phyloP scores from a whole-genome alignment of 2,888 invertebrate genomes.

The Lasioglossum marginatum region DNA sequence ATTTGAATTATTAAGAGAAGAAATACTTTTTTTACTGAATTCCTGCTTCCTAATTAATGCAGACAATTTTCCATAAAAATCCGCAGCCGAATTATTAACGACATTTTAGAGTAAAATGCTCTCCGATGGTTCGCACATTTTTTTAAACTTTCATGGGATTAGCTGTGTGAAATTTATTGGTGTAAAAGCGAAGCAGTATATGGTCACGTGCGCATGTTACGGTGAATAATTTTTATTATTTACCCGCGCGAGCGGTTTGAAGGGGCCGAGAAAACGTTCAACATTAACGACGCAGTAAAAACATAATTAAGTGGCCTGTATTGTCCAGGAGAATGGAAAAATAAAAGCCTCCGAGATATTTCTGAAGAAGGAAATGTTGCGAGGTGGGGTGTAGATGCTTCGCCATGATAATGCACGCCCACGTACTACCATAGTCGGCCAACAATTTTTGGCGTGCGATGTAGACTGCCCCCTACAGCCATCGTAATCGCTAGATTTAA shows the following conservation, averaged over 20 bases:
- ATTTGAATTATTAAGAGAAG: too few relatives aligned
- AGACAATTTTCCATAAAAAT: neutral
- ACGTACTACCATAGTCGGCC: conserved; percentile 8
- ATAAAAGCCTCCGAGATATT: neutral
- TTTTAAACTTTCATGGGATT: neutral
- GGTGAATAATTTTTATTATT: neutral
- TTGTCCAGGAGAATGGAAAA: conserved; percentile 9
- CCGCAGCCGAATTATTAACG: neutral
- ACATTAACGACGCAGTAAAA: conserved; percentile 3
- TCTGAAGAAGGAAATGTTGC: conserved; percentile 8
- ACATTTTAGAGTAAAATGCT: neutral
- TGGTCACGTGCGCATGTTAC: neutral
- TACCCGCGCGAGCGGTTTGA: neutral
- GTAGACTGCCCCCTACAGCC: neutral
- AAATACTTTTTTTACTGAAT: too few relatives aligned
- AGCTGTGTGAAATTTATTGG: neutral
- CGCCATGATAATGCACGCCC: neutral
- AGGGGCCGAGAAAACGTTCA: neutral
- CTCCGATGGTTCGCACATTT: neutral
- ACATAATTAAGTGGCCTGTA: conserved; percentile 19
- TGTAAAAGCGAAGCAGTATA: neutral
- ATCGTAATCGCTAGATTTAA: neutral
- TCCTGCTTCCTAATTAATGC: too few relatives aligned
- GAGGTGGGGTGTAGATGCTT: neutral
- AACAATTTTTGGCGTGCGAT: neutral